Evolutionary conservation across 2,888 invertebrate species (phyloP), one percentile per base, ranked within the genome.

Genomic region (Ichneumon xanthorius): DNA sequence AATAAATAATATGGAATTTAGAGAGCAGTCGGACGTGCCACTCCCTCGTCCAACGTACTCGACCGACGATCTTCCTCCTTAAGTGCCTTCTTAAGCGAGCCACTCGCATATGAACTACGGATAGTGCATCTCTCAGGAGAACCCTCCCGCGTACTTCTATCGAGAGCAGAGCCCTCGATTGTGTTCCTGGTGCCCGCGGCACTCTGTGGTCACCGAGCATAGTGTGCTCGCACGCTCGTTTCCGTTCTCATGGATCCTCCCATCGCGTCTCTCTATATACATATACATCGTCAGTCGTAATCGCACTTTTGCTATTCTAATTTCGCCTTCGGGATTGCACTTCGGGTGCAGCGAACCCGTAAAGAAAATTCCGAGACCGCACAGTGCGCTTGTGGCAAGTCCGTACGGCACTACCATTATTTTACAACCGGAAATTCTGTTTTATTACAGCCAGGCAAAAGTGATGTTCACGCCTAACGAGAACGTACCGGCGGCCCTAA

Each of bases 211-310:
- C 82, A 76, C 85, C 67, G 72, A 77, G 77, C 67, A 72, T 30
- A 80, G 67, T 81, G 71, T 80, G 85, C 87, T 89, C 91, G 86
- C 89, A 87, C 88, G 81, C 87, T 82, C 82, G 78, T 88, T 90
- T 91, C 91, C 91, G 89, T 90, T 91, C 91, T 85, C 91, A 91
- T 90, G 87, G 86, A 87, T 85, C 78, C 86, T 81, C 77, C 53
- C 71, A 63, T 67, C 80, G 55, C 80, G 9, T 37, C 6, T 78
- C 78, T 77, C 48, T 58, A 7, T 26, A 30, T 37, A 9, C 26
- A 50, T 65, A 30, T 75, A 33, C 40, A 48, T 71, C 50, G 30
- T 76, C 61, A 9, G 22, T 65, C 48, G 77, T 77, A 85, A 86
- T 83, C 68, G 55, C 80, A 63, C 80, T 86, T 80, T 72, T 78